These are phyloP conservation scores for Xerus rutilus DNA, from an alignment of 2,797 vertebrate species.

Conservation along the genomic window DNA sequence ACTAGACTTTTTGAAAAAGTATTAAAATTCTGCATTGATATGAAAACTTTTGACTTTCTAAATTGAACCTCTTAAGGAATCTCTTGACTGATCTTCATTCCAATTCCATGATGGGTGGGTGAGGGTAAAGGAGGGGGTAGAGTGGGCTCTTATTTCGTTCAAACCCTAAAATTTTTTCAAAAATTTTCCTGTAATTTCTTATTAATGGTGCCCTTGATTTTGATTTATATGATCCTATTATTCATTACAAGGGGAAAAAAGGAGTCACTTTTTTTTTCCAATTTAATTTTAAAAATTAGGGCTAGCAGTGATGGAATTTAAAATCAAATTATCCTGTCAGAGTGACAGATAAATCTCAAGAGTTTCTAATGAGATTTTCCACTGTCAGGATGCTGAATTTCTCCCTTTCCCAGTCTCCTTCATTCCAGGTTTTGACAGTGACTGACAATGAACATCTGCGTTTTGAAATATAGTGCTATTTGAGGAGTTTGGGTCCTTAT, in stretches of 20 bases:
- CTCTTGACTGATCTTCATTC: not conserved
- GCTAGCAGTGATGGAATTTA: constrained; percentile 83
- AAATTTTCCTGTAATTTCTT: constrained; percentile 68
- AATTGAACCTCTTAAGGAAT: not conserved
- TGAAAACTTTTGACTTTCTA: constrained; percentile 24
- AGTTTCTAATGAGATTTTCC: constrained; percentile 81
- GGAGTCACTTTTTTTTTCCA: constrained; percentile 78
- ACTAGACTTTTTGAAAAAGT: not conserved
- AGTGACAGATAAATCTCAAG: constrained; percentile 83
- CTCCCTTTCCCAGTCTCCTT: constrained; percentile 58
- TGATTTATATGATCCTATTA: constrained; percentile 83
- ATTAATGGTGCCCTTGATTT: constrained; percentile 80
- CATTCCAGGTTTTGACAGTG: constrained; percentile 66
- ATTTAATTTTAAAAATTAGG: constrained; percentile 84
- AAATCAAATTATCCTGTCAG: constrained; percentile 85
- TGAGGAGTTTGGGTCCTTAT: constrained; percentile 40
- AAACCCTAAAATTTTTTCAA: constrained; percentile 52
- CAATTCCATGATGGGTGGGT: not conserved
- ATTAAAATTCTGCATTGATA: constrained; percentile 25
- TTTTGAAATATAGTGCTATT: constrained; percentile 73
- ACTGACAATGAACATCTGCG: constrained; percentile 76
- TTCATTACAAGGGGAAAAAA: constrained; percentile 71
- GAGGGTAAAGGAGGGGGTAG: not conserved
- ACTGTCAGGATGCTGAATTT: constrained; percentile 61
- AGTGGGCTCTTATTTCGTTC: not conserved